These are phyloP conservation scores for Drosophila kokeensis DNA, from an alignment of 2,888 invertebrate genomes.

Conservation along the genomic window DNA sequence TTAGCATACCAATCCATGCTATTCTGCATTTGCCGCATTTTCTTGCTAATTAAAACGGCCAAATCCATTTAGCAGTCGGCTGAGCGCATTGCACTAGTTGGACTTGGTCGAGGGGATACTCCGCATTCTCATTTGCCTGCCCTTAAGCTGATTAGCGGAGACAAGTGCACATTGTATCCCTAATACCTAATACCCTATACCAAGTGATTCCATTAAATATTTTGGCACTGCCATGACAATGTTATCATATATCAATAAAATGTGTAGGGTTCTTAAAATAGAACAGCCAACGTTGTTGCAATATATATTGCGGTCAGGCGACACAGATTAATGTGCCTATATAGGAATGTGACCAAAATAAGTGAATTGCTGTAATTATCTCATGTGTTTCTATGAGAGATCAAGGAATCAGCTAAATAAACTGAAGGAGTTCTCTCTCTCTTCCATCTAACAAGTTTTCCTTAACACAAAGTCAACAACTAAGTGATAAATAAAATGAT, in stretches of 20 bases:
- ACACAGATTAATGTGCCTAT: conserved; percentile 65
- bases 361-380: not conserved
- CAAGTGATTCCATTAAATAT: conserved; percentile 31
- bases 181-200: conserved; percentile 12
- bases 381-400: not conserved
- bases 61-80: conserved; percentile 71
- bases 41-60: conserved; percentile 73
- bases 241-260: conserved; percentile 78
- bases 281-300: conserved; percentile 65
- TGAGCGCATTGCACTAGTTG: conserved; percentile 16
- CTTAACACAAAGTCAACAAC: not conserved
- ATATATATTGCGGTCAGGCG: conserved; percentile 60
- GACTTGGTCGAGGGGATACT: not conserved
- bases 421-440: not conserved
- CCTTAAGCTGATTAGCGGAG: conserved; percentile 72
- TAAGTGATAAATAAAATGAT: too few relatives aligned
- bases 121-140: conserved; percentile 22
- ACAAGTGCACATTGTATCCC: conserved; percentile 37
- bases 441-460: not conserved
- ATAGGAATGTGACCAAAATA: conserved; percentile 1
- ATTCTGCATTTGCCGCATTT: conserved; percentile 64
- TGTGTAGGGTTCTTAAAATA: conserved; percentile 53
- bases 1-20: conserved; percentile 37
- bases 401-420: not conserved
- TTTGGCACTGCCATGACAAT: conserved; percentile 55